These are phyloP conservation scores for Sitta europaea DNA, from an alignment of 2,113 vertebrate species.

Conservation along the genomic window DNA sequence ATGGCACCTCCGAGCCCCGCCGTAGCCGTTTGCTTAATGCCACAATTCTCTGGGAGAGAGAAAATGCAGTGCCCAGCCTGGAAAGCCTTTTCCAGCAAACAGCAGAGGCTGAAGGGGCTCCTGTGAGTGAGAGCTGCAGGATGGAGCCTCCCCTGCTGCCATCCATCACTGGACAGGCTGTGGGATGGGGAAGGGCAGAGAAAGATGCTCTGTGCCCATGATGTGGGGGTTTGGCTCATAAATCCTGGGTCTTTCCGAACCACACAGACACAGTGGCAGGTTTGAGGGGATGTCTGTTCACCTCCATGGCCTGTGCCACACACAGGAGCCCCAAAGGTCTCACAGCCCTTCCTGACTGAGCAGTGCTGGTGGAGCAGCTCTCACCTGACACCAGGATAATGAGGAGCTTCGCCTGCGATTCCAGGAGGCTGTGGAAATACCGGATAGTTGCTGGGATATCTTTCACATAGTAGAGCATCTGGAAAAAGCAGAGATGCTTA, in stretches of 20 bases:
- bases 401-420: slow-evolving; percentile 80
- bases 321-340: not conserved
- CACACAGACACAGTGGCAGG: accelerated
- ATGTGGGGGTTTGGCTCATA: not conserved
- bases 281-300: not conserved
- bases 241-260: not conserved
- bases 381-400: slow-evolving; percentile 90
- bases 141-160: not conserved
- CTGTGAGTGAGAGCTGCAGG: accelerated
- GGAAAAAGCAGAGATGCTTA: not conserved
- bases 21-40: not conserved
- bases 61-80: not conserved
- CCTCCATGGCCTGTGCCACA: not conserved
- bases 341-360: not conserved
- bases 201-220: not conserved
- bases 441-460: slow-evolving; percentile 78
- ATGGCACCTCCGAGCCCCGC: not conserved
- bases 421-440: slow-evolving; percentile 85
- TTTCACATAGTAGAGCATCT: slow-evolving; percentile 89
- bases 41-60: not conserved
- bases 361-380: not conserved
- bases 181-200: not conserved
- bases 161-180: not conserved
- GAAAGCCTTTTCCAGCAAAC: not conserved
- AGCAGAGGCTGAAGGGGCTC: not conserved